These are phyloP conservation scores for Gallirallus australis DNA, from an alignment of 2,797 vertebrate genomes.

Conservation along the genomic window DNA sequence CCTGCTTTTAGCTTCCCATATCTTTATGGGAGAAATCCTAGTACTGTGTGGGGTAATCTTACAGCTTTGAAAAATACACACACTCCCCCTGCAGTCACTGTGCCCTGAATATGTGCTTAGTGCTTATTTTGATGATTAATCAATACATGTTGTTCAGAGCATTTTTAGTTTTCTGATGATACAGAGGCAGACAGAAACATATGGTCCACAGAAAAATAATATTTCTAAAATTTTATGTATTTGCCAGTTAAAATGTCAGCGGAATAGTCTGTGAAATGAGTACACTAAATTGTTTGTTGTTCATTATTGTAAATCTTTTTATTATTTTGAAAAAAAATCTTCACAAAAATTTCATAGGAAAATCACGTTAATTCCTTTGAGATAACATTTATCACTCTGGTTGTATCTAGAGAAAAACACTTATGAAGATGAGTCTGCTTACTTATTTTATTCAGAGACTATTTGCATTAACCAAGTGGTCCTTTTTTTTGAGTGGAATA, in stretches of 20 bases:
- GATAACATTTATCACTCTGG: neutral
- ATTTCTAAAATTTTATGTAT: neutral
- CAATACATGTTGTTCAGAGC: neutral
- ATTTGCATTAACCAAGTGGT: neutral
- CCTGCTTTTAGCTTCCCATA: neutral
- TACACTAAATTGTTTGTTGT: neutral
- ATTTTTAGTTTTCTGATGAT: neutral
- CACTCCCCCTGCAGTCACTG: neutral
- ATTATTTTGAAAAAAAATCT: neutral
- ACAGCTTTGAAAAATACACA: neutral
- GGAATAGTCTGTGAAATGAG: neutral
- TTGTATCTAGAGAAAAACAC: neutral
- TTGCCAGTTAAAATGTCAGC: neutral
- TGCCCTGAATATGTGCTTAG: neutral
- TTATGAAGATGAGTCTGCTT: neutral
- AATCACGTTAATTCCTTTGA: neutral
- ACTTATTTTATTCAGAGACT: neutral
- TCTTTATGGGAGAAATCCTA: neutral
- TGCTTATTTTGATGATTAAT: neutral
- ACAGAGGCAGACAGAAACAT: neutral
- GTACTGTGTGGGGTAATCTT: neutral
- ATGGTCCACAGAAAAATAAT: neutral
- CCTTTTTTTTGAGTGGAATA: neutral
- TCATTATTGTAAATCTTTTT: neutral
- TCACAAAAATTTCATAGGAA: neutral